Base-by-base conservation (phyloP, 2,888 invertebrate genomes). In the Achlya flavicornis region DNA sequence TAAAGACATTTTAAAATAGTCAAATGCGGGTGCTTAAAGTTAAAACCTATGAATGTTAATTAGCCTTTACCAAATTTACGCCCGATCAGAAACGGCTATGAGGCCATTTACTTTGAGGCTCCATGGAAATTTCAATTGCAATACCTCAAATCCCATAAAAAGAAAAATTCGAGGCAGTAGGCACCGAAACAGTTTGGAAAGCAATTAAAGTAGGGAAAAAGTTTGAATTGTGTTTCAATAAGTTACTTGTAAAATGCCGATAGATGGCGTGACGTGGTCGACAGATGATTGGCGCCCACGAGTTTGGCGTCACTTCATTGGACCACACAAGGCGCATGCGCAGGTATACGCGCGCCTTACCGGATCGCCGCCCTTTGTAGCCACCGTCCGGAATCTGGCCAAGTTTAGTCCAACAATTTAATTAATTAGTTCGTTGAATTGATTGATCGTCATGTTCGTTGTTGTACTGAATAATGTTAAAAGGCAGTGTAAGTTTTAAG, bases 321-420 rank as follows among this genome's bases (percentile, higher is more conserved):
- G 88, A 88, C 88, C 88, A 88, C 88, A 88, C 88, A 87, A 70
- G 79, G 80, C 73, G 77, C 69, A 59, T 41, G 75, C 77, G 82
- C 88, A 87, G 86, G 87, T 86, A 87, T 72, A 60, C 66, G 67
- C n/a, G 72, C 68, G 65, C 73, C 66, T 66, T 70, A 74, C 60
- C 60, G 41, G 41, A 41, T 71, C 41, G 33, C 62, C 58, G 63
- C 58, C 6, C 66, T 66, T 77, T 70, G 62, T 64, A 57, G 65
- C 68, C 66, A 68, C 53, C 53, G 53, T 53, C 53, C 53, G 64
- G 65, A 66, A 63, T 58, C 41, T 16, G 38, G 63, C 66, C 67
- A 70, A 61, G 53, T 19, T 70, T 66, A 68, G 67, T 73, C 63
- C 67, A 73, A 71, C 64, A 67, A 72, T 66, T 64, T 66, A 63